Evolutionary conservation across 2,888 invertebrate genomes (phyloP).

Genomic region (Melikaiella ostensackeni): DNA sequence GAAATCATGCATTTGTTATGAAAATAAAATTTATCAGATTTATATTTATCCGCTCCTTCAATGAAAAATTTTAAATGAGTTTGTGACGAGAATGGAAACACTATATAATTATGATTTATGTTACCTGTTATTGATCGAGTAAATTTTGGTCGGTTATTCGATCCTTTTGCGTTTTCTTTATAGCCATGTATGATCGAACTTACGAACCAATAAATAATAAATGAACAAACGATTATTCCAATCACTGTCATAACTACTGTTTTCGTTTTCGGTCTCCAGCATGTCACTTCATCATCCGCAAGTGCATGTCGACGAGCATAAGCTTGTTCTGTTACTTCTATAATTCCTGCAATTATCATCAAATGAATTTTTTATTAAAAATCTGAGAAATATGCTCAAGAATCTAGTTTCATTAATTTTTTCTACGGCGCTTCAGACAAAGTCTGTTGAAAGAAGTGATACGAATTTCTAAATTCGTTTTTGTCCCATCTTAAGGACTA

Average conservation of each 20-base stretch:
- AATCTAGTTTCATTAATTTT: not conserved
- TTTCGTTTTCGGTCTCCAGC: slow-evolving; percentile 59
- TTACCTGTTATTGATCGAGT: slow-evolving; percentile 24
- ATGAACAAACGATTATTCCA: slow-evolving; percentile 54
- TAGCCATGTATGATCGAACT: slow-evolving; percentile 55
- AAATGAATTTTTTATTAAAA: not conserved
- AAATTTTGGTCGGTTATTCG: slow-evolving; percentile 3
- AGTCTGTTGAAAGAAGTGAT: too few species aligned
- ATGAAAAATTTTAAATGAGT: not conserved
- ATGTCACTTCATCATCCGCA: slow-evolving; percentile 42
- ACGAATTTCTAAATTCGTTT: too few species aligned
- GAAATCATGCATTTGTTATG: too few species aligned
- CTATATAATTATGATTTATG: not conserved
- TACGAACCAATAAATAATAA: slow-evolving; percentile 65
- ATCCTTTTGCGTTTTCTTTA: slow-evolving; percentile 44
- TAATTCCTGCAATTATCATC: slow-evolving; percentile 56
- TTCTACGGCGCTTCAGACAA: not conserved
- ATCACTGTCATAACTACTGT: slow-evolving; percentile 57
- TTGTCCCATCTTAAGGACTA: too few species aligned
- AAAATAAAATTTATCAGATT: not conserved
- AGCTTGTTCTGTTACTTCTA: slow-evolving; percentile 62
- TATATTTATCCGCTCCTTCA: not conserved
- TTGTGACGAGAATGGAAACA: too few species aligned
- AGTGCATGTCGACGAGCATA: slow-evolving; percentile 58
- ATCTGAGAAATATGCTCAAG: not conserved